Percentiles rank a stretch among this genome's conserved stretches.
Evolutionary conservation across 2,888 invertebrate species (phyloP).

Genomic region (Nephrotoma flavescens): DNA sequence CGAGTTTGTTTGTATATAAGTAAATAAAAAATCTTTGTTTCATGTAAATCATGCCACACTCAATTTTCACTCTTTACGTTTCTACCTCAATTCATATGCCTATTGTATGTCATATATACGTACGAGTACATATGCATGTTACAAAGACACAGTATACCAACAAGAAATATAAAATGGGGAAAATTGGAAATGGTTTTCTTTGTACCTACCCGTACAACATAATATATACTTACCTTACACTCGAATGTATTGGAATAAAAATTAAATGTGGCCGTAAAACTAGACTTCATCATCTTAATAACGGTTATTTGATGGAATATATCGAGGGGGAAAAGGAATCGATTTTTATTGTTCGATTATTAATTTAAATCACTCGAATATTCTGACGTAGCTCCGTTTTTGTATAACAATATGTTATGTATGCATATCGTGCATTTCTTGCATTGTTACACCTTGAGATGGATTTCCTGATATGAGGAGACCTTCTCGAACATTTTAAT

Average conservation of each 20-base stretch:
- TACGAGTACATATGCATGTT: not conserved
- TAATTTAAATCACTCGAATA: no score
- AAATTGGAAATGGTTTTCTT: not conserved
- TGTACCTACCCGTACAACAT: not conserved
- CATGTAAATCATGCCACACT: not conserved
- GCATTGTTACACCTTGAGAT: not conserved
- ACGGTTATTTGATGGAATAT: not conserved
- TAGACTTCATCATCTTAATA: not conserved
- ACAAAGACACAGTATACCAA: not conserved
- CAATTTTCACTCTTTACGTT: not conserved
- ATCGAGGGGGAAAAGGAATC: not conserved
- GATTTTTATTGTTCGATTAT: no score
- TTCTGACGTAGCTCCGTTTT: no score
- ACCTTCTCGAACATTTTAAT: not conserved
- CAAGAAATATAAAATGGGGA: not conserved
- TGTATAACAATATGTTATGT: no score
- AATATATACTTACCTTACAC: no score
- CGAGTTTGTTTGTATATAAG: not conserved
- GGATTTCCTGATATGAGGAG: not conserved
- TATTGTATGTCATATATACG: not conserved
- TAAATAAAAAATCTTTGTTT: not conserved
- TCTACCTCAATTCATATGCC: not conserved
- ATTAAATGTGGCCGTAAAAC: not conserved
- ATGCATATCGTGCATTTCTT: not conserved
- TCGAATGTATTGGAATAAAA: not conserved